Percentiles rank a stretch among this genome's conserved stretches.
Conservation (phyloP, 2,797 vertebrate genomes). For the Cyclura pinguis region DNA sequence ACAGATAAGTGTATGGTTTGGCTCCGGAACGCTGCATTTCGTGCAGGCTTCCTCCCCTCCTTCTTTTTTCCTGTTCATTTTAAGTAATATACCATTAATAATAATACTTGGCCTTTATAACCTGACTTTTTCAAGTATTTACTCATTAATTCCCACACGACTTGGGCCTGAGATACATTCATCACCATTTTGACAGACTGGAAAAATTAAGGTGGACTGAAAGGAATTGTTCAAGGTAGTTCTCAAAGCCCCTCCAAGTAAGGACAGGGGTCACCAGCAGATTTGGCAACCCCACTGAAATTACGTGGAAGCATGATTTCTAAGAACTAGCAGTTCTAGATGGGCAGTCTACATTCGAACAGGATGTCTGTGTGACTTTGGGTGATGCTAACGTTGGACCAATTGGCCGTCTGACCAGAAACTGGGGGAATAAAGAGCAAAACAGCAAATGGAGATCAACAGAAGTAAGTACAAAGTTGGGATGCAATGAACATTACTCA, state of each 20-base stretch:
- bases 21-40: neutral
- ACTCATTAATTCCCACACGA: constrained; percentile 9
- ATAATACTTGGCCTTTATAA: neutral
- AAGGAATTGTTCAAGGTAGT: neutral
- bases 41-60: neutral
- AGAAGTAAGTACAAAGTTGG: neutral
- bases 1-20: constrained; percentile 1
- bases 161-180: neutral
- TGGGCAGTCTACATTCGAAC: too few species aligned
- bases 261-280: too few species aligned
- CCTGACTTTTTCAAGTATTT: neutral
- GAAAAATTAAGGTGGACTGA: neutral
- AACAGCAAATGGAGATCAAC: neutral
- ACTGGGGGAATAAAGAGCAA: neutral
- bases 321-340: too few species aligned
- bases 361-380: neutral
- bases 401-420: neutral
- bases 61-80: constrained; percentile 14
- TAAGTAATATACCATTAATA: constrained; percentile 29
- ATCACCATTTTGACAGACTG: constrained; percentile 2
- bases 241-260: too few species aligned
- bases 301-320: too few species aligned
- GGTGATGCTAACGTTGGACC: neutral
- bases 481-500: neutral
- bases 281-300: neutral